Conservation (phyloP, 1,140 invertebrate species). For the Drosophila repletoides region DNA sequence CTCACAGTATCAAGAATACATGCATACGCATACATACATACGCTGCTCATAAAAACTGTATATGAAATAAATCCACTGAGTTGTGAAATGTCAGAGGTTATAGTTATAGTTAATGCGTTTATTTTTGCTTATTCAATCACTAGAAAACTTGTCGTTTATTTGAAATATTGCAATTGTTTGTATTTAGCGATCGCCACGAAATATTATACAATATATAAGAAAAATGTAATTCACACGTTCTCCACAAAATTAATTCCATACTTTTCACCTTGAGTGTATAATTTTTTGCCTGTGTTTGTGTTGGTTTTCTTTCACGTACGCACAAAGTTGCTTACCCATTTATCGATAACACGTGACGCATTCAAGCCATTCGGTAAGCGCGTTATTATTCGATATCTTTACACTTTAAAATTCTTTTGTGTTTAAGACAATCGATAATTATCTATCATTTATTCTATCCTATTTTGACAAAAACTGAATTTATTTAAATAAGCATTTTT, state of each 20-base stretch:
- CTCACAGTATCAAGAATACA: too few species aligned
- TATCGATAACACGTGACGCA: slow-evolving; percentile 5
- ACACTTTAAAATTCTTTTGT: too few species aligned
- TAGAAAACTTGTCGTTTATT: slow-evolving; percentile 27
- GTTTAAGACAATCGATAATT: too few species aligned
- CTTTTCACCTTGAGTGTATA: slow-evolving; percentile 61
- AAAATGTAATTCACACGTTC: slow-evolving; percentile 59
- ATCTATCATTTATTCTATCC: too few species aligned
- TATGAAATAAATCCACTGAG: slow-evolving; percentile 55
- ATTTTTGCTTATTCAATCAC: not conserved
- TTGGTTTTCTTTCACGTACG: slow-evolving; percentile 10
- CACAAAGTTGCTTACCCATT: not conserved
- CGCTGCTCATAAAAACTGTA: slow-evolving; percentile 21
- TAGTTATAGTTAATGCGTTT: slow-evolving; percentile 21
- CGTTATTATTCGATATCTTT: too few species aligned
- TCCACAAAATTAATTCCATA: slow-evolving; percentile 68
- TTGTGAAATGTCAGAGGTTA: slow-evolving; percentile 54
- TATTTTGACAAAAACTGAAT: too few species aligned
- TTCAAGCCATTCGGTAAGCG: too few species aligned
- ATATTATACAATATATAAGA: slow-evolving; percentile 46
- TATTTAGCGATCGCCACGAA: slow-evolving; percentile 18
- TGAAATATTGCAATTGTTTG: not conserved
- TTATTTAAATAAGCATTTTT: too few species aligned
- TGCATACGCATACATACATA: slow-evolving; percentile 18
- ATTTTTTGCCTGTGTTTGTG: slow-evolving; percentile 43